Evolutionary conservation across 2,888 invertebrate species (phyloP), one percentile per base, ranked within the genome.

Genomic region (Lasioglossum zephyrum): DNA sequence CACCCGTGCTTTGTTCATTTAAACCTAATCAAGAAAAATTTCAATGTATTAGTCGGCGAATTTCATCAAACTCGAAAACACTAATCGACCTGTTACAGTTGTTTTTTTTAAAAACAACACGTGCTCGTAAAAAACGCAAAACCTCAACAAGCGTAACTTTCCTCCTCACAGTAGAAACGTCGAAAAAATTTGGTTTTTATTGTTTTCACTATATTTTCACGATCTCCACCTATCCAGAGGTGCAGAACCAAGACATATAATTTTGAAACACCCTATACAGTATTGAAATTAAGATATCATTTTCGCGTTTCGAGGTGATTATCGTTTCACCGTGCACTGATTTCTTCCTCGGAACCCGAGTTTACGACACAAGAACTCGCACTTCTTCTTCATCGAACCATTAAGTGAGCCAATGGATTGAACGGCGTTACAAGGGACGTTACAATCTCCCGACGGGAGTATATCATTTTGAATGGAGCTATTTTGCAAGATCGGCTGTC

Each of bases 371-470:
- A 3, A 2, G 36, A 31, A 11, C 69, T 9, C 39, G 9, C 39
- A 36, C 39, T 69, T 36, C 22, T 39, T 39, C 39, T 9, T 39
- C 66, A 69, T 41, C 69, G 39, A 39, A 22, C 39, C 69, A 69
- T 69, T 39, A 22, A 69, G 39, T 4, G 39, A 36, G 36, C 22
- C 36, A 41, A 69, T 39, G 39, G 69, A 69, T 69, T 11, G 69
- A 11, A 2, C 69, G 22, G 9, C 36, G 36, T 69, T 39, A 22
- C 69, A 39, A 36, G 22, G 1, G 4, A 69, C 36, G 39, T 69
- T 69, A 69, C 69, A 41, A 69, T 69, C 69, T 69, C 39, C 39
- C 8, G 31, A 63, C 39, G 47, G 13, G 41, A 47, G 63, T 78
- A 22, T 39, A 16, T 53, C 41, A 39, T 63, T 66, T 60, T 69